phyloP scores from a whole-genome alignment of 2,888 invertebrate species.

The Drosophila barbarae region DNA sequence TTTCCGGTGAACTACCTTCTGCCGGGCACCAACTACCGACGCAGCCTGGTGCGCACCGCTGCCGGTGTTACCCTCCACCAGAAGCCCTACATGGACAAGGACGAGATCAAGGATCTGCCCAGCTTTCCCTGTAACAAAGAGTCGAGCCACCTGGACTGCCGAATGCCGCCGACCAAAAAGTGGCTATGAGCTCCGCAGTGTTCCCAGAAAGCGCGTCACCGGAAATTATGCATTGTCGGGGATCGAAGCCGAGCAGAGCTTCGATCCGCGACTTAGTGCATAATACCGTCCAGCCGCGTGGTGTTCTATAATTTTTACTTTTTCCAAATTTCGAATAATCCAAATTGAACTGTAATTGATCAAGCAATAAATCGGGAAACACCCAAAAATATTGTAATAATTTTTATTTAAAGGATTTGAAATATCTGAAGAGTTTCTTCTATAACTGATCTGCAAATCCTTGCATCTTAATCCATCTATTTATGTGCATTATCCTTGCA shows the following conservation, averaged over 20 bases:
- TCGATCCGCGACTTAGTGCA: conserved; percentile 45
- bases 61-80: conserved; percentile 60
- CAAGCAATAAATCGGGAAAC: conserved; percentile 40
- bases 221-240: conserved; percentile 53
- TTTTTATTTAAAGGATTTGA: too few relatives aligned
- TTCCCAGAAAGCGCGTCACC: conserved; percentile 1
- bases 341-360: background rate
- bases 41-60: conserved; percentile 56
- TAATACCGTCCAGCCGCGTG: conserved; percentile 35
- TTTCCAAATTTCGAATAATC: conserved; percentile 16
- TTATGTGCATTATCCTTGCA: background rate
- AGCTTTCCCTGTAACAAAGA: conserved; percentile 1
- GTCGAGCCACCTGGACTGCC: background rate
- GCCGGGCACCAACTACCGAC: conserved; percentile 26
- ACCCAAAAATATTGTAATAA: too few relatives aligned
- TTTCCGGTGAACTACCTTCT: conserved; percentile 31
- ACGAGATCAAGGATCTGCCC: conserved; percentile 6
- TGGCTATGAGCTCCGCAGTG: conserved; percentile 37
- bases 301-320: conserved; percentile 49
- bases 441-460: background rate
- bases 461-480: conserved; percentile 13
- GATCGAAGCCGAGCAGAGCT: background rate
- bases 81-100: conserved; percentile 5
- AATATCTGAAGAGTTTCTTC: background rate
- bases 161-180: conserved; percentile 5